phyloP scores from a whole-genome alignment of 2,113 vertebrate species.

The Solea solea region DNA sequence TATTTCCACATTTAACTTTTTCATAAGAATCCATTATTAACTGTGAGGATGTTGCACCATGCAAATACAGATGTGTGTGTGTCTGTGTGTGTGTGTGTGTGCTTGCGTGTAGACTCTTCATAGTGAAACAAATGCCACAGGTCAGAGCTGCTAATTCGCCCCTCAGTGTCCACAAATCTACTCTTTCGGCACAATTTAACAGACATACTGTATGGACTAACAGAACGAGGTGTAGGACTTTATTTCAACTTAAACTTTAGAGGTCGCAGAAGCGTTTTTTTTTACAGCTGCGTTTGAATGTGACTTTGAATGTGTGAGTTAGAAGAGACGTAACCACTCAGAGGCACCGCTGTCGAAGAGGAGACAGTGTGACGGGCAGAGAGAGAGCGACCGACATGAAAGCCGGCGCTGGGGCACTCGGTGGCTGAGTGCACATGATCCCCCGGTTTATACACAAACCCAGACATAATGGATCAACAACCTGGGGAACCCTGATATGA shows the following conservation, averaged over 20 bases:
- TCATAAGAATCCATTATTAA: constrained; percentile 26
- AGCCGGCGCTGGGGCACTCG: constrained; percentile 30
- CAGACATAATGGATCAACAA: constrained; percentile 28
- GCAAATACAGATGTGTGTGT: background rate
- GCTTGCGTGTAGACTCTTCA: background rate
- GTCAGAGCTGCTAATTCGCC: constrained; percentile 24
- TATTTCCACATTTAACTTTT: constrained; percentile 28
- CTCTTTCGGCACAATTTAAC: background rate
- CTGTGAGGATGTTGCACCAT: background rate
- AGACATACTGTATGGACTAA: background rate
- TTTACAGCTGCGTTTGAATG: constrained; percentile 8
- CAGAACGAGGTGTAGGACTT: background rate
- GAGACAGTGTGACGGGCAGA: constrained; percentile 48
- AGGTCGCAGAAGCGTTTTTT: constrained; percentile 6
- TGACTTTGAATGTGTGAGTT: constrained; percentile 33
- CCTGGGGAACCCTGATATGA: constrained; percentile 22
- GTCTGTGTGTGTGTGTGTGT: background rate
- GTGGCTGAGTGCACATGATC: constrained; percentile 32
- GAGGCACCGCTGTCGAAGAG: constrained; percentile 22
- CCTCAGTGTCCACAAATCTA: constrained; percentile 10
- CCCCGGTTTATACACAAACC: constrained; percentile 16
- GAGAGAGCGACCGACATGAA: constrained; percentile 31
- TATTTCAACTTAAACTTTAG: constrained; percentile 18
- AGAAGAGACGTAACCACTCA: constrained; percentile 18
- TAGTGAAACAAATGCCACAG: constrained; percentile 12